Base-by-base conservation (phyloP, 2,113 vertebrate species). In the Vulpes lagopus region DNA sequence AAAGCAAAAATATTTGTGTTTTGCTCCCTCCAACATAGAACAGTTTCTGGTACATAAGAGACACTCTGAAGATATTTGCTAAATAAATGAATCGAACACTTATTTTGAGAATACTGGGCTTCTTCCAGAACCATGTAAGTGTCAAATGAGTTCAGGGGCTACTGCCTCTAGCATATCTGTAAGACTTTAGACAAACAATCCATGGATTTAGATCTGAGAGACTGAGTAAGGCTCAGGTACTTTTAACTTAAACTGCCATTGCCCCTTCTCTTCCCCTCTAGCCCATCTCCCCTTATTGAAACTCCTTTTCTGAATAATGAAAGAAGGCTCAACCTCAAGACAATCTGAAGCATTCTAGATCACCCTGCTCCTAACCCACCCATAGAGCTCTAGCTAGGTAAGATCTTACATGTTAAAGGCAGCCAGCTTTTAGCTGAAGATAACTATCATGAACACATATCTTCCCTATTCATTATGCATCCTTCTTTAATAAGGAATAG, bases 21-120 rank as follows among this genome's bases (percentile, higher is more conserved):
- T 95, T 71, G 2, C 5, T 85, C 12, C n/a, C 12, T 80, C 55
- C 15, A 8, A 4, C 11, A 69, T 3, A 94, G 49, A 73, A 90
- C 85, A 90, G 22, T 92, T 67, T n/a, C 38, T 67, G 1, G 35
- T 38, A 92, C 12, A 60, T 30, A 87, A 80, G 4, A 73, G 35
- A 10, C 15, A 65, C 14, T 90, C 53, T 73, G 90, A 89, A 93
- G 74, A 43, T 49, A 87, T 79, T 95, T 96, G 16, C 12, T 87
- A 95, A 96, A 69, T 35, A 93, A 91, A 86, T 81, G 20, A 92
- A 62, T 62, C 57, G 53, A 93, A 85, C 15, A 94, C 62, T 79
- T 67, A 65, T 53, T 86, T 53, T 64, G 59, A 92, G 49, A 85
- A n/a, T 74, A 91, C 5, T 59, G 32, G 19, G 2, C n/a, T 89